Evolutionary conservation across 2,797 vertebrate genomes (phyloP).

Genomic region (Brachyalestes nurse): DNA sequence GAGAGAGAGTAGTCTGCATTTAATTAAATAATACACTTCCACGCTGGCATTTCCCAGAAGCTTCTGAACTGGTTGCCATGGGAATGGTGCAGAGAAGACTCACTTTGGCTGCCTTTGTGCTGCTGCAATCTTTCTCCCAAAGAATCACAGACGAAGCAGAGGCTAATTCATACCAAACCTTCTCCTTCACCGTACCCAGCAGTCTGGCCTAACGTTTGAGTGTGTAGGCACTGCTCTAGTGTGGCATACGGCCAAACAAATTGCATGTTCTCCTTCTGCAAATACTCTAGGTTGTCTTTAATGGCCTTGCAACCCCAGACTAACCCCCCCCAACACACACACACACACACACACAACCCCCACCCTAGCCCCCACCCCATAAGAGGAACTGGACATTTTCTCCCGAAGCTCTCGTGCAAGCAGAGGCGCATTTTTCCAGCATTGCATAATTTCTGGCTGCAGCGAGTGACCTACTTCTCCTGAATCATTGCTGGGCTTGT

Average conservation of each 20-base stretch:
- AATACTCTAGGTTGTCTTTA: slow-evolving; percentile 19
- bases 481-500: slow-evolving; percentile 43
- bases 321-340: too few species aligned
- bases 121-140: slow-evolving; percentile 52
- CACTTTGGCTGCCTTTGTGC: slow-evolving; percentile 62
- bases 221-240: not conserved
- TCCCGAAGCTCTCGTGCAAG: slow-evolving; percentile 43
- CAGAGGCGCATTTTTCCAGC: slow-evolving; percentile 52
- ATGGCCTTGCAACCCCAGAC: not conserved
- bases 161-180: slow-evolving; percentile 33
- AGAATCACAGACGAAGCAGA: slow-evolving; percentile 53
- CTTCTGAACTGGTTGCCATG: slow-evolving; percentile 72
- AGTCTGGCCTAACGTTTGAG: not conserved
- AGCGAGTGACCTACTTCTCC: slow-evolving; percentile 59
- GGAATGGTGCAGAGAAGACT: slow-evolving; percentile 73
- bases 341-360: too few species aligned
- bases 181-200: not conserved
- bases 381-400: slow-evolving; percentile 42
- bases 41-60: slow-evolving; percentile 68
- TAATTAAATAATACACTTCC: slow-evolving; percentile 65
- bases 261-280: not conserved
- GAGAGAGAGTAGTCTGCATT: slow-evolving; percentile 53
- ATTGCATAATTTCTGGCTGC: slow-evolving; percentile 60
- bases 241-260: not conserved
- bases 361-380: not conserved